Base-by-base conservation (phyloP, 2,888 invertebrate species). In the Nineta flava region DNA sequence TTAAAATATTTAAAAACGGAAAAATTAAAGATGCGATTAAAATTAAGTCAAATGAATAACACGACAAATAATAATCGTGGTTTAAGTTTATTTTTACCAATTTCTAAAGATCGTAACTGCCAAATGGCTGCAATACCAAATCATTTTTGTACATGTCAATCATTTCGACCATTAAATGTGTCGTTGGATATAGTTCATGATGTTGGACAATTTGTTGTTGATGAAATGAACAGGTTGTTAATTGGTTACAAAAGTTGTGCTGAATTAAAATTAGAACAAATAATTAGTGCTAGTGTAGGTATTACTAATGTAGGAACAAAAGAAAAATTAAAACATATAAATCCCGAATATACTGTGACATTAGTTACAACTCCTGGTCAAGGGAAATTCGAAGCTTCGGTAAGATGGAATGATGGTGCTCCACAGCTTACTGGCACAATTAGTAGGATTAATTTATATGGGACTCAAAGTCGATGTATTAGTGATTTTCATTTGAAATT, bases 111-210 rank as follows among this genome's bases (percentile, higher is more conserved):
- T 50, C 71, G 94, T 43, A 87, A 83, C 0, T 95, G 94, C 61
- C 70, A 75, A 47, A 69, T 72, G 52, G 92, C 93, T 0, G 79
- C 73, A 1, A 87, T 95, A 51, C 77, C 81, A 0, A 78, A 81
- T 21, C 87, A 91, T 62, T 94, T 86, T 84, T 94, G 94, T 64
- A 85, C 88, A 17, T 94, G 94, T 56, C 83, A 87, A 59, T 75
- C 75, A 51, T 78, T 77, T 48, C 67, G 67, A 47, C 73, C 75
- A 54, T 60, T 87, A 15, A 61, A 72, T 1, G 65, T 67, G 1
- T 70, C 73, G 31, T 74, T 79, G 55, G 57, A 64, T 0, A 61
- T 66, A 9, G 81, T 83, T 0, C 61, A 67, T 6, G 68, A 75
- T 40, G 79, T 79, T 0, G 80, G 81, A 0, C 60, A 67, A 1